These are phyloP conservation scores for Hemiscyllium ocellatum DNA, from an alignment of 2,113 vertebrate species.

Conservation along the genomic window DNA sequence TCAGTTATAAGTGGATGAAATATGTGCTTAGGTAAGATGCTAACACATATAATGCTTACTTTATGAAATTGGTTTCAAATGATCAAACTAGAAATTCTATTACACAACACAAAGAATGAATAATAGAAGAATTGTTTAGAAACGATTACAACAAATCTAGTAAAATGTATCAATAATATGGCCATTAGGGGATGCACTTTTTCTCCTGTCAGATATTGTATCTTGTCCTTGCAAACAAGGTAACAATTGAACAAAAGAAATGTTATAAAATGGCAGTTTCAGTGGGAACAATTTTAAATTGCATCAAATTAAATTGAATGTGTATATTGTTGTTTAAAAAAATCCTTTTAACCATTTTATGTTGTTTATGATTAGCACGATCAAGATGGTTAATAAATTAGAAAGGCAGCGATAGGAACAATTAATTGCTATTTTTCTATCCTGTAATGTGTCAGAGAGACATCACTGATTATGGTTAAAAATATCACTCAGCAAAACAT, in stretches of 20 bases:
- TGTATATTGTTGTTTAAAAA: background rate
- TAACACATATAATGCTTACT: background rate
- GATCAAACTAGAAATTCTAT: background rate
- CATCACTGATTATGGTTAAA: background rate
- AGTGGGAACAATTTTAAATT: background rate
- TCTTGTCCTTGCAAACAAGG: background rate
- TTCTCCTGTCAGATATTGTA: constrained; percentile 8
- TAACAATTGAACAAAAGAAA: background rate
- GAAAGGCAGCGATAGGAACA: background rate
- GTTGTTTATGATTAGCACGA: background rate
- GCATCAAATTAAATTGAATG: background rate
- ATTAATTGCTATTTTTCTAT: background rate
- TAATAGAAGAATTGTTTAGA: background rate
- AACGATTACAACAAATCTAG: background rate
- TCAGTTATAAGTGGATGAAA: background rate
- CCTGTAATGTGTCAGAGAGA: background rate
- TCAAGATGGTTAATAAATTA: background rate
- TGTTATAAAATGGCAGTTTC: background rate
- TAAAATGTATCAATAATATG: background rate
- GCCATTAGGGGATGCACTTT: background rate
- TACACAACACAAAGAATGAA: background rate
- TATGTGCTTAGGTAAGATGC: background rate
- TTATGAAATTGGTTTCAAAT: constrained; percentile 19
- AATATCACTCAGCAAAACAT: background rate
- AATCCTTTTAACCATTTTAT: background rate